Evolutionary conservation across 1,140 invertebrate species (phyloP).

Genomic region (Eumeta japonica): DNA sequence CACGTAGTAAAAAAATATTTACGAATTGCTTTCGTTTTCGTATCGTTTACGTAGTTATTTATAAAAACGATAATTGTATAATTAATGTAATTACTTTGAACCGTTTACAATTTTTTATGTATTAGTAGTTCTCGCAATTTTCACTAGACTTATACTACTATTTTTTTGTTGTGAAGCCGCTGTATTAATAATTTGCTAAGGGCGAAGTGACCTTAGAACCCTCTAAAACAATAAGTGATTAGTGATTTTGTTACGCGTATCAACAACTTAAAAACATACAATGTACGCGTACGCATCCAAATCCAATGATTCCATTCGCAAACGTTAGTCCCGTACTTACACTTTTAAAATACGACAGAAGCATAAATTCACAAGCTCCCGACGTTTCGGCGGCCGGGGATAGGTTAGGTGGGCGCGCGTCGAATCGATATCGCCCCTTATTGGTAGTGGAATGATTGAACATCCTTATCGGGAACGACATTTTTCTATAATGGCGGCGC

Average conservation of each 20-base stretch:
- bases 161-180: too few species aligned
- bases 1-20: neutral
- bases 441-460: constrained; percentile 56
- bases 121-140: too few species aligned
- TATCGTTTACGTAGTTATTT: neutral
- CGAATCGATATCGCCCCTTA: constrained; percentile 54
- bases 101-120: neutral
- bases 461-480: constrained; percentile 55
- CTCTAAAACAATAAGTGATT: too few species aligned
- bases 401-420: too few species aligned
- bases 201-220: too few species aligned
- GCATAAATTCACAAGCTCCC: constrained; percentile 42
- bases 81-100: neutral
- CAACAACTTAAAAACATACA: neutral
- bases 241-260: too few species aligned
- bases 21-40: neutral
- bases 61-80: neutral
- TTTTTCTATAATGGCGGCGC: constrained; percentile 53
- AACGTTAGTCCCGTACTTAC: neutral
- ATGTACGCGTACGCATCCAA: neutral
- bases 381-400: constrained; percentile 50
- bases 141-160: too few species aligned
- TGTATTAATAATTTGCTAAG: too few species aligned
- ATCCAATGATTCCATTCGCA: neutral
- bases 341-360: too few species aligned